A percentile compares a stretch with the other conserved stretches of the same genome.
phyloP scores from a whole-genome alignment of 2,888 invertebrate species.

The Dexiosoma caninum region DNA sequence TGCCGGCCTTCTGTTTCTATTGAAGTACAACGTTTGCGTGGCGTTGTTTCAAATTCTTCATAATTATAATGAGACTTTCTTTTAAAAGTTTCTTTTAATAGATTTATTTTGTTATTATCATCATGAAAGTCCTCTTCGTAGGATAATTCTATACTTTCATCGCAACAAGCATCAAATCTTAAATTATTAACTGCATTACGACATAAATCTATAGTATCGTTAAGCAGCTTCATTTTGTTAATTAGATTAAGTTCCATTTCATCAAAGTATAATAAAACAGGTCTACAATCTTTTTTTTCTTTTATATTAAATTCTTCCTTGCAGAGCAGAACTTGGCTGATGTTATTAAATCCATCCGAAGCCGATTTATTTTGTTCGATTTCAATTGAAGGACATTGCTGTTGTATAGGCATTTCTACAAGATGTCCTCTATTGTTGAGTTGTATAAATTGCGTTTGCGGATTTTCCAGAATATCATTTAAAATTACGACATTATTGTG shows the following conservation, averaged over 20 bases:
- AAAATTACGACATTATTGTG: slow-evolving; percentile 69
- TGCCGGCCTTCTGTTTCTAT: slow-evolving; percentile 54
- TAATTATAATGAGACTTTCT: slow-evolving; percentile 28
- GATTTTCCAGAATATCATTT: slow-evolving; percentile 72
- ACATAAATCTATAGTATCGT: slow-evolving; percentile 67
- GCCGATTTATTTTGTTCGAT: background rate
- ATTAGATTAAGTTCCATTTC: slow-evolving; percentile 64
- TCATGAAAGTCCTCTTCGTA: slow-evolving; percentile 46
- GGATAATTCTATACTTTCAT: slow-evolving; percentile 46
- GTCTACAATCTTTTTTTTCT: background rate
- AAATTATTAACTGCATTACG: slow-evolving; percentile 66
- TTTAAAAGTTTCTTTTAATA: slow-evolving; percentile 40
- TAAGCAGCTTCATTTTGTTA: slow-evolving; percentile 66
- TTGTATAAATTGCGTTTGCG: slow-evolving; percentile 71
- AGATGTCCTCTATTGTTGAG: slow-evolving; percentile 61
- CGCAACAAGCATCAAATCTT: slow-evolving; percentile 55
- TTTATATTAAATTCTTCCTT: background rate
- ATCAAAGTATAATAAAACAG: slow-evolving; percentile 68
- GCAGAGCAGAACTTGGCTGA: background rate
- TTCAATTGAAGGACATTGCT: background rate
- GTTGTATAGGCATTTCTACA: slow-evolving; percentile 24
- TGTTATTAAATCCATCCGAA: slow-evolving; percentile 24
- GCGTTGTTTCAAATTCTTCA: slow-evolving; percentile 52
- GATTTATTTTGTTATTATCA: slow-evolving; percentile 17
- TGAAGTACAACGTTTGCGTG: slow-evolving; percentile 50